Evolutionary conservation across 2,797 vertebrate genomes (phyloP).

Genomic region (Varecia variegata): DNA sequence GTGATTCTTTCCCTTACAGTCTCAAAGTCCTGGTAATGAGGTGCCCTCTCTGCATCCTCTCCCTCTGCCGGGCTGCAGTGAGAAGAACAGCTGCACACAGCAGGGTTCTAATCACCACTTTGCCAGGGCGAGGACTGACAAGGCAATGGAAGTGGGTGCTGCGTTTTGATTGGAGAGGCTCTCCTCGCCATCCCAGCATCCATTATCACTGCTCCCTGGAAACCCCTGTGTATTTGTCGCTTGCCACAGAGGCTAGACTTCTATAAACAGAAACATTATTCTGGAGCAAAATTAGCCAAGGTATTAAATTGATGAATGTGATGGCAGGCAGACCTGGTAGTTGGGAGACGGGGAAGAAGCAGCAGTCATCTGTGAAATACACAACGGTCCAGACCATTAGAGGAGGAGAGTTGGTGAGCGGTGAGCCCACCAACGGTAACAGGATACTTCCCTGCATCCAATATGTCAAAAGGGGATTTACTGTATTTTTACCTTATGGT

Average conservation of each 20-base stretch:
- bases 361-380: conserved; percentile 35
- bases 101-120: conserved; percentile 88
- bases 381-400: neutral
- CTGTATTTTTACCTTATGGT: conserved; percentile 63
- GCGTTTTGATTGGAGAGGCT: conserved; percentile 76
- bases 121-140: conserved; percentile 73
- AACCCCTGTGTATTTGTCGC: conserved; percentile 33
- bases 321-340: neutral
- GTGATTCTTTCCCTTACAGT: conserved; percentile 84
- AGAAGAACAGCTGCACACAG: conserved; percentile 88
- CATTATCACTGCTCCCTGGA: conserved; percentile 68
- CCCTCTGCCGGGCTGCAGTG: conserved; percentile 80
- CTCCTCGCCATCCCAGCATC: conserved; percentile 55
- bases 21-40: conserved; percentile 88
- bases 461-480: conserved; percentile 68
- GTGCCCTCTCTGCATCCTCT: conserved; percentile 84
- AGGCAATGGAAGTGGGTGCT: conserved; percentile 63
- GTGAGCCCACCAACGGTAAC: neutral
- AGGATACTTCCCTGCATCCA: conserved; percentile 54
- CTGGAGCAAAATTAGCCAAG: conserved; percentile 75
- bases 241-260: conserved; percentile 66
- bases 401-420: conserved; percentile 39
- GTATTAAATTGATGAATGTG: conserved; percentile 65
- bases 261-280: conserved; percentile 79
- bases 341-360: neutral